phyloP scores from a whole-genome alignment of 2,797 vertebrate genomes.

The Cryptoprocta ferox region DNA sequence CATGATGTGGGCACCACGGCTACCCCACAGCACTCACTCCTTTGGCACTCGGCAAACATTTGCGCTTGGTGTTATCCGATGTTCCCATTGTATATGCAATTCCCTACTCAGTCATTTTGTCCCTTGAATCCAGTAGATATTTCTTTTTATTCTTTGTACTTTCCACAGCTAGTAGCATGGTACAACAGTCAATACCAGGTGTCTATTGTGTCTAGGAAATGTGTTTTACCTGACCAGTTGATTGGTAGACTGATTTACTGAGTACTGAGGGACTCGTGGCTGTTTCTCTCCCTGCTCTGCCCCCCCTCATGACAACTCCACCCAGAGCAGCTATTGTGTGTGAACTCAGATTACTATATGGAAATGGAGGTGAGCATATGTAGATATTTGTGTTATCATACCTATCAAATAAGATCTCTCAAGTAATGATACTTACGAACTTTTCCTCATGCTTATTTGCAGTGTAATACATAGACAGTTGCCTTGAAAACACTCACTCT shows the following conservation, averaged over 20 bases:
- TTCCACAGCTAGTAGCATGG: not conserved
- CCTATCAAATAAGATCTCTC: constrained; percentile 57
- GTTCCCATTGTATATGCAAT: not conserved
- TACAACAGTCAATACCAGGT: not conserved
- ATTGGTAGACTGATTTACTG: not conserved
- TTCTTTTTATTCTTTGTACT: not conserved
- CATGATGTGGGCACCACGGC: too few species aligned
- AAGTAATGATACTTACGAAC: constrained; percentile 54
- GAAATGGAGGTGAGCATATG: not conserved
- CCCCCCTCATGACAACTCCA: not conserved
- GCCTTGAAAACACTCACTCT: constrained; percentile 60
- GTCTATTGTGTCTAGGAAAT: not conserved
- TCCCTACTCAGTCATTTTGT: not conserved
- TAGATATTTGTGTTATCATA: constrained; percentile 40
- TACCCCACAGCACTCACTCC: fast-evolving
- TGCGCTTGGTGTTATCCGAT: not conserved
- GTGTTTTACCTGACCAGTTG: not conserved
- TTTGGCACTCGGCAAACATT: not conserved
- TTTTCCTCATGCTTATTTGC: constrained; percentile 59
- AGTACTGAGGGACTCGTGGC: not conserved
- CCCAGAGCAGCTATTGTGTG: not conserved
- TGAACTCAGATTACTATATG: not conserved
- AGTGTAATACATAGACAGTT: constrained; percentile 52
- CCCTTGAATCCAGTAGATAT: not conserved
- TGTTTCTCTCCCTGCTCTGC: not conserved